phyloP scores from a whole-genome alignment of 2,888 invertebrate genomes.

The Campopleginae sp. region DNA sequence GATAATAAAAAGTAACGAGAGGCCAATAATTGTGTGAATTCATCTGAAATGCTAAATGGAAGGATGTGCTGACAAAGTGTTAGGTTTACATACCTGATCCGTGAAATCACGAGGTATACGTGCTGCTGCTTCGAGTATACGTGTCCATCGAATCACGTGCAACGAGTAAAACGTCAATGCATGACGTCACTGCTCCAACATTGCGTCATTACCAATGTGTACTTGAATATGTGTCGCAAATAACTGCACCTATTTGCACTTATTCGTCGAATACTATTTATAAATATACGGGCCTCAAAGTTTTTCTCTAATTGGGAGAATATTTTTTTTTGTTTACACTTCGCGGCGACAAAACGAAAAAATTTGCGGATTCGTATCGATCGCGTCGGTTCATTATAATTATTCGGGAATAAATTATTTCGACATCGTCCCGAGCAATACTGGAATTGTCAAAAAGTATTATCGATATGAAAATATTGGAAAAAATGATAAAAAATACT shows the following conservation, averaged over 20 bases:
- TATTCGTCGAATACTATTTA: slow-evolving; percentile 23
- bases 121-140: background rate
- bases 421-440: background rate
- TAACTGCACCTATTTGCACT: slow-evolving; percentile 27
- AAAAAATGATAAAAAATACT: background rate
- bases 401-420: background rate
- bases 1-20: background rate
- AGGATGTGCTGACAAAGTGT: background rate
- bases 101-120: slow-evolving; percentile 28
- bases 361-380: background rate
- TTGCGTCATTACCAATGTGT: slow-evolving; percentile 28
- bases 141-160: slow-evolving; percentile 35
- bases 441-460: background rate
- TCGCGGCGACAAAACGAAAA: background rate
- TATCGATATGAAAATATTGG: background rate
- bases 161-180: slow-evolving; percentile 55
- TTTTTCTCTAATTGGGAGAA: background rate
- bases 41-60: background rate
- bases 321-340: background rate
- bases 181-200: slow-evolving; percentile 32
- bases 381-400: background rate
- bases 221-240: slow-evolving; percentile 33
- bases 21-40: slow-evolving; percentile 6
- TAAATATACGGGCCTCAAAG: background rate
- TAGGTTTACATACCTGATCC: slow-evolving; percentile 9